Percentiles rank a stretch among this genome's conserved stretches.
Conservation (phyloP, 2,113 vertebrate species). For the Etia nguti region DNA sequence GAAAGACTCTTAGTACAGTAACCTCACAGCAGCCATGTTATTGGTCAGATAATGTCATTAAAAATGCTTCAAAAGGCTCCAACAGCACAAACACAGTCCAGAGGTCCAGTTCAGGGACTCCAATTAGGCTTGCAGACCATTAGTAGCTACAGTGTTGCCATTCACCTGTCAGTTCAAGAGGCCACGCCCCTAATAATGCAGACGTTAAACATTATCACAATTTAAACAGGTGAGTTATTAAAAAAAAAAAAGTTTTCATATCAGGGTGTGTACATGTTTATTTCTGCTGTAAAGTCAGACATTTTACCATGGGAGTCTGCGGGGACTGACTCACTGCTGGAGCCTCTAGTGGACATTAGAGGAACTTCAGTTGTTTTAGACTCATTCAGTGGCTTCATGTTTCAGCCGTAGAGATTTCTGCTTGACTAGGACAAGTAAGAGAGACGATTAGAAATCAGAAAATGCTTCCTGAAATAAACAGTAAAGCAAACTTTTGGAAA, state of each 20-base stretch:
- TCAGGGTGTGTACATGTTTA: neutral
- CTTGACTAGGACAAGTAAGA: neutral
- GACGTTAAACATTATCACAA: neutral
- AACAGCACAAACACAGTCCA: neutral
- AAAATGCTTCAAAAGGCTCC: neutral
- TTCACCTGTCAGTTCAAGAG: neutral
- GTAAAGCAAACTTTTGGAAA: neutral
- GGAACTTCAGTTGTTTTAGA: neutral
- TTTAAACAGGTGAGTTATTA: neutral
- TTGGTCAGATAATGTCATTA: neutral
- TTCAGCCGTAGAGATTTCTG: neutral
- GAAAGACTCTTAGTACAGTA: neutral
- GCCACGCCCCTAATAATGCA: neutral
- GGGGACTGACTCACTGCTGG: neutral
- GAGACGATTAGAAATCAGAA: neutral
- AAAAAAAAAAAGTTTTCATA: neutral
- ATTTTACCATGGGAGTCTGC: neutral
- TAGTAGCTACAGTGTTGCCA: neutral
- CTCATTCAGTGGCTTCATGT: neutral
- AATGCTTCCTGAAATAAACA: neutral
- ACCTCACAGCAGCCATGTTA: neutral
- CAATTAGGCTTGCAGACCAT: neutral
- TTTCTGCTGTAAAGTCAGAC: neutral
- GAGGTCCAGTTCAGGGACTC: neutral
- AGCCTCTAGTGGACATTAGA: neutral